These are phyloP conservation scores for Alaudala cheleensis DNA, from an alignment of 2,113 vertebrate genomes.

Conservation along the genomic window DNA sequence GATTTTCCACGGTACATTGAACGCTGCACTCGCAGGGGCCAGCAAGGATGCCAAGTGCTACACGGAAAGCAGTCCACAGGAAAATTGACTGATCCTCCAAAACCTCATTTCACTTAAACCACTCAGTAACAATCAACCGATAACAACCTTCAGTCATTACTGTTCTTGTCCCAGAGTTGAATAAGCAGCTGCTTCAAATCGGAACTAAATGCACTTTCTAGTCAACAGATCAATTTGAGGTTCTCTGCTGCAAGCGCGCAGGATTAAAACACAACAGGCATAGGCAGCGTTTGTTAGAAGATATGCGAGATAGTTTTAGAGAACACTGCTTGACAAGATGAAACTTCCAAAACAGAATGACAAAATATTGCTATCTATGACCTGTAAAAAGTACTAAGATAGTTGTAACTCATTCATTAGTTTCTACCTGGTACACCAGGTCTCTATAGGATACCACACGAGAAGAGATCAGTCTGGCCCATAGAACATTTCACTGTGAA, in stretches of 20 bases:
- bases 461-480: background rate
- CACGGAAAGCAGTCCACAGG: background rate
- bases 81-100: slow-evolving; percentile 11
- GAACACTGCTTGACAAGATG: background rate
- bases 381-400: background rate
- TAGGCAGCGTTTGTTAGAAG: background rate
- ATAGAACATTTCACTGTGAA: background rate
- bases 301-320: background rate
- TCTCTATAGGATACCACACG: fast-evolving
- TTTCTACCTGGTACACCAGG: background rate
- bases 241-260: background rate
- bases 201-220: slow-evolving; percentile 1
- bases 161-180: background rate
- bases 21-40: background rate
- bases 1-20: background rate
- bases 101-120: slow-evolving; percentile 22
- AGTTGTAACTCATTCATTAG: background rate
- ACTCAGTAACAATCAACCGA: background rate
- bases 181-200: background rate
- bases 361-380: background rate
- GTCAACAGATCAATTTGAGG: background rate
- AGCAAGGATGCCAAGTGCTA: background rate
- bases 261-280: background rate
- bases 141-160: background rate
- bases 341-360: background rate